phyloP scores from a whole-genome alignment of 2,888 invertebrate species.

The Apocheima hispidaria region DNA sequence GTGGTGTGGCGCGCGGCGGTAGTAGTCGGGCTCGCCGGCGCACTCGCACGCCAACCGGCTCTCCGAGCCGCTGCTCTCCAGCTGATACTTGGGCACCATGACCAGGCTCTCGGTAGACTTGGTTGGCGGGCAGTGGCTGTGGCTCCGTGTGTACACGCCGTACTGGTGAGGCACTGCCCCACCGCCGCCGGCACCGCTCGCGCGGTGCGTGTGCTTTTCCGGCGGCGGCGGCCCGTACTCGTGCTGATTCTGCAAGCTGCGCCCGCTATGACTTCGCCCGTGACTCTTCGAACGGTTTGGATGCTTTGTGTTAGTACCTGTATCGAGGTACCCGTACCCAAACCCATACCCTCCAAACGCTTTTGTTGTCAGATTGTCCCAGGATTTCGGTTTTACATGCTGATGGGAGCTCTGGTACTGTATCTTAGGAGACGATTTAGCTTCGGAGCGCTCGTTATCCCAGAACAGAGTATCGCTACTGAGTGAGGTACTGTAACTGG shows the following conservation, averaged over 20 bases:
- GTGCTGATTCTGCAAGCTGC: slow-evolving; percentile 85
- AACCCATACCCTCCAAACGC: slow-evolving; percentile 95
- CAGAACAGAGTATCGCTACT: slow-evolving; percentile 95
- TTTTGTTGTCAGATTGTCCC: slow-evolving; percentile 95
- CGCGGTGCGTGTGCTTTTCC: slow-evolving; percentile 79
- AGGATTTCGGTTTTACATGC: slow-evolving; percentile 92
- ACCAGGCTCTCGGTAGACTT: slow-evolving; percentile 94
- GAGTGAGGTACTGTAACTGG: slow-evolving; percentile 93
- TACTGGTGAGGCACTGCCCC: slow-evolving; percentile 73
- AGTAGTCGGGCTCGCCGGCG: slow-evolving; percentile 79
- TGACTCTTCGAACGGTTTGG: slow-evolving; percentile 77
- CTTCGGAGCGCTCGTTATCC: slow-evolving; percentile 87
- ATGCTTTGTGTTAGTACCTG: slow-evolving; percentile 75
- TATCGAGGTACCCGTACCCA: slow-evolving; percentile 93
- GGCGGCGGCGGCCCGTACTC: slow-evolving; percentile 74
- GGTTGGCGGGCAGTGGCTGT: slow-evolving; percentile 87
- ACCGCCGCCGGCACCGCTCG: slow-evolving; percentile 59
- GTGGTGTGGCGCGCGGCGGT: slow-evolving; percentile 63
- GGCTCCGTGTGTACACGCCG: slow-evolving; percentile 78
- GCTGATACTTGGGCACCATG: slow-evolving; percentile 88
- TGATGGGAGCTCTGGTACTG: slow-evolving; percentile 80
- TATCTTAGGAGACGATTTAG: slow-evolving; percentile 78
- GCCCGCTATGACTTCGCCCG: slow-evolving; percentile 86
- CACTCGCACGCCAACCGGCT: slow-evolving; percentile 91
- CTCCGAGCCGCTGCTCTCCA: slow-evolving; percentile 87